phyloP scores from a whole-genome alignment of 2,797 vertebrate species.

The Moxostoma hubbsi region DNA sequence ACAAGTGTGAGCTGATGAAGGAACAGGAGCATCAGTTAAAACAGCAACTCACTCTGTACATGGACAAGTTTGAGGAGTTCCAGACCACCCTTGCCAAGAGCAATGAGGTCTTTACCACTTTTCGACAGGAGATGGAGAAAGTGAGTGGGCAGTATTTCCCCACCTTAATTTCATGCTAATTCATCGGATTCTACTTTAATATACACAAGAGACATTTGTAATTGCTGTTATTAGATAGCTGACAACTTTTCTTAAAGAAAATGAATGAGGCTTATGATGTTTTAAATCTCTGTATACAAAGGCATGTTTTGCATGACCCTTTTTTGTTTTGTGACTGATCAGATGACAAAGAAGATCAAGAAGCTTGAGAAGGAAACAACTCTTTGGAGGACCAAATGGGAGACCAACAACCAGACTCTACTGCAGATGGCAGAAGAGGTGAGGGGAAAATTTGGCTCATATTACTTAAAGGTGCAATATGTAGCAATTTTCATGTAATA shows the following conservation, averaged over 20 bases:
- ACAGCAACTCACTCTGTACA: constrained; percentile 98
- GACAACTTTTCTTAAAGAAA: neutral
- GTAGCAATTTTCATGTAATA: no score
- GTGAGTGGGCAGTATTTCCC: constrained; percentile 67
- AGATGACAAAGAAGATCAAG: constrained; percentile 99
- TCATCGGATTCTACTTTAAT: neutral
- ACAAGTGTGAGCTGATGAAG: constrained; percentile 97
- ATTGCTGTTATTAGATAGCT: neutral
- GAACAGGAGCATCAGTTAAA: constrained; percentile 95
- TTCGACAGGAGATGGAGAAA: constrained; percentile 99
- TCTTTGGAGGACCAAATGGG: constrained; percentile 97
- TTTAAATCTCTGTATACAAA: neutral
- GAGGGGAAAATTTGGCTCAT: constrained; percentile 38
- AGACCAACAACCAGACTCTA: constrained; percentile 97
- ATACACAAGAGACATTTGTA: neutral
- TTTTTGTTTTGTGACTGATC: neutral
- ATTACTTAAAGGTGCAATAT: neutral
- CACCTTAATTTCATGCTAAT: neutral
- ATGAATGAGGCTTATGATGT: neutral
- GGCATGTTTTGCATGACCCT: neutral
- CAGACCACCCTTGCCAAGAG: constrained; percentile 98
- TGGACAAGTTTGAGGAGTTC: constrained; percentile 99
- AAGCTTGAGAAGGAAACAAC: constrained; percentile 98
- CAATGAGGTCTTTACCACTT: constrained; percentile 98
- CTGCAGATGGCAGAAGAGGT: constrained; percentile 99